These are phyloP conservation scores for Acropora tenuis DNA, from an alignment of 64 coral and sea anemone species.

Conservation along the genomic window DNA sequence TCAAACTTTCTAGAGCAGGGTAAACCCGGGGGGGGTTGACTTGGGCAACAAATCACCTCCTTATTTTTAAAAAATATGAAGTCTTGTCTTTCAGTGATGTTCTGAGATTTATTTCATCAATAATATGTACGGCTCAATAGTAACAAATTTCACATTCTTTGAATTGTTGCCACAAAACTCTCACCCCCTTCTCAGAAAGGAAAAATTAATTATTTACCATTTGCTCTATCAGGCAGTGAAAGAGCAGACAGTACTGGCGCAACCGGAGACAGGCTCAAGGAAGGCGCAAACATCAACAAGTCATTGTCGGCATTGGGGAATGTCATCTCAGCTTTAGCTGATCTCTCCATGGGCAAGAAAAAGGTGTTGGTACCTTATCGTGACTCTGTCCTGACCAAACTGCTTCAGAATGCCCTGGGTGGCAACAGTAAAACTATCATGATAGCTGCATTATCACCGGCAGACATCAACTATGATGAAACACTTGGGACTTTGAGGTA, in stretches of 20 bases:
- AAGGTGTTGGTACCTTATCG: slow-evolving; percentile 98
- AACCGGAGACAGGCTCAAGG: slow-evolving; percentile 97
- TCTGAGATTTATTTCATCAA: no score
- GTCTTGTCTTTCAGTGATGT: no score
- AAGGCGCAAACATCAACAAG: slow-evolving; percentile 99
- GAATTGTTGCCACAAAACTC: no score
- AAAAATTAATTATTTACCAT: no score
- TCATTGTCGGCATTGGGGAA: slow-evolving; percentile 95
- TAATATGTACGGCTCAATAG: no score
- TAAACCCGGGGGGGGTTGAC: no score
- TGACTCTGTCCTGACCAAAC: slow-evolving; percentile 94
- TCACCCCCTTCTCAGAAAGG: no score
- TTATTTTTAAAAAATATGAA: no score
- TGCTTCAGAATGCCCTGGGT: slow-evolving; percentile 98
- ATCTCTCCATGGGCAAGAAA: slow-evolving; percentile 98
- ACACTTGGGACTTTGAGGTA: slow-evolving; percentile 94
- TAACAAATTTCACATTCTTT: no score
- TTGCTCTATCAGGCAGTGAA: slow-evolving; percentile 82
- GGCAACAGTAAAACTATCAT: slow-evolving; percentile 99
- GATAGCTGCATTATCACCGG: slow-evolving; percentile 98
- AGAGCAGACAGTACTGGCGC: slow-evolving; percentile 98
- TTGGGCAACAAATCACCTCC: no score
- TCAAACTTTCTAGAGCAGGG: no score
- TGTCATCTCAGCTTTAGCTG: slow-evolving; percentile 95
- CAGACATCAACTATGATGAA: slow-evolving; percentile 99